Evolutionary conservation across 2,113 vertebrate species (phyloP).

Genomic region (Trogon surrucura): DNA sequence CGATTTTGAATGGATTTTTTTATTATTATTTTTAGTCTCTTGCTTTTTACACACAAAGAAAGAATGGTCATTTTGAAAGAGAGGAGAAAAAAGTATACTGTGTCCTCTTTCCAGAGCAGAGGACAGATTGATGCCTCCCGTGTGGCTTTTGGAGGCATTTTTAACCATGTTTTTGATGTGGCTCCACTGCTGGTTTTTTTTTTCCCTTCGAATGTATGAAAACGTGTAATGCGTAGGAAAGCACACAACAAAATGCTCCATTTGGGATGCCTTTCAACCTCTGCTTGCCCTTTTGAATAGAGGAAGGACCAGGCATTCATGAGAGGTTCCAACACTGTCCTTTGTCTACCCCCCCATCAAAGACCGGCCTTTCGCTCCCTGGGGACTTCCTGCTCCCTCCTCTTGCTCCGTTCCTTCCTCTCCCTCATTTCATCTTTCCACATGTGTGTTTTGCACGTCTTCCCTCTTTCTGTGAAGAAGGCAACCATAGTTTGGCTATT

Average conservation of each 20-base stretch:
- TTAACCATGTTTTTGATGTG: background rate
- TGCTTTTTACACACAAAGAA: background rate
- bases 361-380: accelerated
- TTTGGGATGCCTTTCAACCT: background rate
- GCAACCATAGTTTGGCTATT: background rate
- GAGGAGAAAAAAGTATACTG: background rate
- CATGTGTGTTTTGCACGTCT: accelerated
- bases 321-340: background rate
- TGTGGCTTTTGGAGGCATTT: background rate
- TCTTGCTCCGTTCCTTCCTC: background rate
- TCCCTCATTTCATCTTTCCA: background rate
- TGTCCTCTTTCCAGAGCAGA: background rate
- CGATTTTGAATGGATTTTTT: background rate
- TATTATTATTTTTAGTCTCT: background rate
- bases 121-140: background rate
- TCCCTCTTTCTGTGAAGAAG: background rate
- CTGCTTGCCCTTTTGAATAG: background rate
- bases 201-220: background rate
- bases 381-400: background rate
- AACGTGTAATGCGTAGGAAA: background rate
- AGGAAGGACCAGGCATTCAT: background rate
- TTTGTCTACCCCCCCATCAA: background rate
- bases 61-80: background rate
- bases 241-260: background rate
- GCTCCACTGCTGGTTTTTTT: accelerated